These are phyloP conservation scores for Cyaniris semiargus DNA, from an alignment of 2,888 invertebrate genomes.

Conservation along the genomic window DNA sequence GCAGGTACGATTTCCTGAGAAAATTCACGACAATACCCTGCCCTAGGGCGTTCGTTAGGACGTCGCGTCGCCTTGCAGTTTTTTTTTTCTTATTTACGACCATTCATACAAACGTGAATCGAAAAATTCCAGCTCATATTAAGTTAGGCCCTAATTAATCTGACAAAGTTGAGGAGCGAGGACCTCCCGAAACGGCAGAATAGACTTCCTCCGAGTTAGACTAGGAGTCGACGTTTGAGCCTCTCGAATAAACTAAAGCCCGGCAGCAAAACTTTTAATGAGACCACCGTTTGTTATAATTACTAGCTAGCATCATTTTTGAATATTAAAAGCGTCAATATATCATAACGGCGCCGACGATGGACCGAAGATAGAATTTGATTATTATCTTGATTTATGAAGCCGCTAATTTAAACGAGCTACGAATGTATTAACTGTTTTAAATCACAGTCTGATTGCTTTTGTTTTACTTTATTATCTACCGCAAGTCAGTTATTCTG, in stretches of 20 bases:
- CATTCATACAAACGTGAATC: slow-evolving; percentile 8
- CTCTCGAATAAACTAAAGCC: background rate
- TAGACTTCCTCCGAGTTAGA: slow-evolving; percentile 9
- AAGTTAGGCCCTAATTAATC: slow-evolving; percentile 20
- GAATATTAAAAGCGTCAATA: slow-evolving; percentile 35
- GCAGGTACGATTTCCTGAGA: slow-evolving; percentile 3
- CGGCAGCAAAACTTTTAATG: slow-evolving; percentile 9
- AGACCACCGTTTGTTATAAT: slow-evolving; percentile 32
- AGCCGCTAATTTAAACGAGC: slow-evolving; percentile 37
- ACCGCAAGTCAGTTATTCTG: background rate
- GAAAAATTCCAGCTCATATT: slow-evolving; percentile 11
- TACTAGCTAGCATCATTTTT: slow-evolving; percentile 36
- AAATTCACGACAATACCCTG: background rate
- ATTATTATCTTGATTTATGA: slow-evolving; percentile 38
- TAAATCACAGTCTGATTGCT: background rate
- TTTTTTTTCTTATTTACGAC: slow-evolving; percentile 13
- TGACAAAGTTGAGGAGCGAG: slow-evolving; percentile 14
- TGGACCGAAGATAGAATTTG: slow-evolving; percentile 38
- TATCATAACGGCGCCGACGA: slow-evolving; percentile 36
- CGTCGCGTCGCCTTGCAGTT: slow-evolving; percentile 14
- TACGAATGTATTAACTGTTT: slow-evolving; percentile 3
- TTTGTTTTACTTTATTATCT: background rate
- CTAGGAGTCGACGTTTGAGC: background rate
- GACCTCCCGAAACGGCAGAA: background rate
- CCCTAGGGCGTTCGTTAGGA: slow-evolving; percentile 20